Evolutionary conservation across 2,113 vertebrate genomes (phyloP).

Genomic region (Capreolus pygargus): DNA sequence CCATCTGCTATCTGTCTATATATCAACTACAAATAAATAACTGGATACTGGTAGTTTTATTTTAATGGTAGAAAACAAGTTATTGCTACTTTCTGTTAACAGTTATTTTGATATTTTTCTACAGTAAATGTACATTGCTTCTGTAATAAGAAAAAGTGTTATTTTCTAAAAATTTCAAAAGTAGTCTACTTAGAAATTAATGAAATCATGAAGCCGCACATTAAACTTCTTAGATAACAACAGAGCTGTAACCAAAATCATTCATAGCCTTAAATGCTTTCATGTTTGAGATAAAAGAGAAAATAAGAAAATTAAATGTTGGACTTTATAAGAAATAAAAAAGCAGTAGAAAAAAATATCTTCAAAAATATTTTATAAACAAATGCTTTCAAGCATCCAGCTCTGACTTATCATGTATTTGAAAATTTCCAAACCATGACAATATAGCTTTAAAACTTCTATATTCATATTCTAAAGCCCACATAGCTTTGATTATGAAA

Average conservation of each 20-base stretch:
- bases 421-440: not conserved
- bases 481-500: not conserved
- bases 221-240: not conserved
- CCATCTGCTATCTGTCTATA: not conserved
- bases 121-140: not conserved
- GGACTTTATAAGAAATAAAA: not conserved
- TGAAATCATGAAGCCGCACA: not conserved
- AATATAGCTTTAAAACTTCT: not conserved
- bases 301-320: slow-evolving; percentile 6
- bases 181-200: not conserved
- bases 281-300: not conserved
- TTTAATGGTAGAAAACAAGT: not conserved
- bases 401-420: not conserved
- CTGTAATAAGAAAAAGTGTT: not conserved
- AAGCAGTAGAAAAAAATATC: not conserved
- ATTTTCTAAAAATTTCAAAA: slow-evolving; percentile 12
- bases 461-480: not conserved
- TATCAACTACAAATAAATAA: not conserved
- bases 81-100: not conserved
- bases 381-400: not conserved
- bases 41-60: not conserved
- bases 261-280: not conserved
- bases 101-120: not conserved
- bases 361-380: not conserved
- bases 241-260: slow-evolving; percentile 15